Evolutionary conservation across 35 echinoderm and acorn worm species (phyloP).

Genomic region (Chiridota heheva): DNA sequence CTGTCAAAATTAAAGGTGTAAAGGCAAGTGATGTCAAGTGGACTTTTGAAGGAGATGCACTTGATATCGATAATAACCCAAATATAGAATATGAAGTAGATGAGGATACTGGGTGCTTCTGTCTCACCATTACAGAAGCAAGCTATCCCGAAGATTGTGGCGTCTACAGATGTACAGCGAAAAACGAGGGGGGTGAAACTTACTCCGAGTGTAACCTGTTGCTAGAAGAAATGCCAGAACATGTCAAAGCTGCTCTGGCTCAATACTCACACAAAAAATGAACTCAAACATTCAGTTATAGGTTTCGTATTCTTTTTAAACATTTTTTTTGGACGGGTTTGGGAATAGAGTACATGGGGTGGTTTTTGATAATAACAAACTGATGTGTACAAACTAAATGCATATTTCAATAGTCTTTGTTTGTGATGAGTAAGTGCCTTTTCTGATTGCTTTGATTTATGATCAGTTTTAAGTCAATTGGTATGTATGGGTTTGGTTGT

Average conservation of each 20-base stretch:
- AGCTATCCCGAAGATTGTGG: slow-evolving; percentile 18
- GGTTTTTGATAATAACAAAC: too few relatives aligned
- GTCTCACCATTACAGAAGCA: slow-evolving; percentile 45
- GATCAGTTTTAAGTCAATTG: too few relatives aligned
- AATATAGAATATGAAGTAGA: slow-evolving; percentile 36
- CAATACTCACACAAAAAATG: too few relatives aligned
- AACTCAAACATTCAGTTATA: too few relatives aligned
- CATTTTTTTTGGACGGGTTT: too few relatives aligned
- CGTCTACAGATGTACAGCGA: slow-evolving; percentile 20
- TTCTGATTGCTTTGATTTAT: too few relatives aligned
- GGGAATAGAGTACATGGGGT: too few relatives aligned
- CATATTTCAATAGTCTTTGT: too few relatives aligned
- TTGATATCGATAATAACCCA: slow-evolving; percentile 30
- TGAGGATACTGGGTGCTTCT: slow-evolving; percentile 25
- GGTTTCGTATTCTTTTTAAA: too few relatives aligned
- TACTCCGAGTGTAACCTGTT: slow-evolving; percentile 35
- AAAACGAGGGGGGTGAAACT: slow-evolving; percentile 13
- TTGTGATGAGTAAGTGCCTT: too few relatives aligned
- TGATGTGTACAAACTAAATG: too few relatives aligned
- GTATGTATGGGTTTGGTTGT: too few relatives aligned
- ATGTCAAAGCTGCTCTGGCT: slow-evolving; percentile 36
- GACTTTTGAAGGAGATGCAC: slow-evolving; percentile 22
- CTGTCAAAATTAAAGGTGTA: slow-evolving; percentile 10
- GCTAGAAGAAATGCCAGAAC: slow-evolving; percentile 44
- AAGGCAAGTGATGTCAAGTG: slow-evolving; percentile 14